A percentile compares a stretch with the other conserved stretches of the same genome.
phyloP scores from a whole-genome alignment of 2,888 invertebrate species.

The Drosophila nr. fundita region DNA sequence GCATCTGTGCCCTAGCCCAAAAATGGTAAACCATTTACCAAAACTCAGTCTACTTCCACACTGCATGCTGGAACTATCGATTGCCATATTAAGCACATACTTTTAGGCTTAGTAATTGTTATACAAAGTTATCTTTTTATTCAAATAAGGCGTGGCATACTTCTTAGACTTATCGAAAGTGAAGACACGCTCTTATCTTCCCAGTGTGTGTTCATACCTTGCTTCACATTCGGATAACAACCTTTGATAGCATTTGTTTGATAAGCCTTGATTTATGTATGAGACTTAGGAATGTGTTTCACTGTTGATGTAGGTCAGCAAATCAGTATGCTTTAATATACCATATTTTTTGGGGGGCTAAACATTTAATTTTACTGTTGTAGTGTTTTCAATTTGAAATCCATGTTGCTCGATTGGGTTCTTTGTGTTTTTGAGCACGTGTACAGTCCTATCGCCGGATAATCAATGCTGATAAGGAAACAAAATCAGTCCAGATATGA shows the following conservation, averaged over 20 bases:
- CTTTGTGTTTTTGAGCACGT: constrained; percentile 18
- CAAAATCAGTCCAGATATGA: constrained; percentile 41
- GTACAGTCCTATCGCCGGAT: constrained; percentile 38
- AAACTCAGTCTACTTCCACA: not conserved
- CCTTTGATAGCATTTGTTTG: not conserved
- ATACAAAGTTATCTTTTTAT: not conserved
- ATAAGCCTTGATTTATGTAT: too few species aligned
- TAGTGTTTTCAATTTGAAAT: not conserved
- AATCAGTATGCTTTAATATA: not conserved
- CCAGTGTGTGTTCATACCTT: too few species aligned
- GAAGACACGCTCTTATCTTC: not conserved
- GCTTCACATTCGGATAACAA: not conserved
- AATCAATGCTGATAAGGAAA: constrained; percentile 51
- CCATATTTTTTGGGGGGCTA: not conserved
- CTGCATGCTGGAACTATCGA: not conserved
- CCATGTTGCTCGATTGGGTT: not conserved
- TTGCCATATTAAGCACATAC: not conserved
- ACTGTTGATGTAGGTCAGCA: constrained; percentile 33
- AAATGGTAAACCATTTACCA: not conserved
- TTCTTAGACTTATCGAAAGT: not conserved
- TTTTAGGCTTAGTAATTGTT: not conserved
- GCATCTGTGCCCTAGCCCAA: too few species aligned
- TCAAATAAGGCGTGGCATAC: constrained; percentile 6
- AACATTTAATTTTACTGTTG: not conserved
- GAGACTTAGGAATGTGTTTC: not conserved